phyloP scores from a whole-genome alignment of 2,113 vertebrate species.

The Notothenia rossii region DNA sequence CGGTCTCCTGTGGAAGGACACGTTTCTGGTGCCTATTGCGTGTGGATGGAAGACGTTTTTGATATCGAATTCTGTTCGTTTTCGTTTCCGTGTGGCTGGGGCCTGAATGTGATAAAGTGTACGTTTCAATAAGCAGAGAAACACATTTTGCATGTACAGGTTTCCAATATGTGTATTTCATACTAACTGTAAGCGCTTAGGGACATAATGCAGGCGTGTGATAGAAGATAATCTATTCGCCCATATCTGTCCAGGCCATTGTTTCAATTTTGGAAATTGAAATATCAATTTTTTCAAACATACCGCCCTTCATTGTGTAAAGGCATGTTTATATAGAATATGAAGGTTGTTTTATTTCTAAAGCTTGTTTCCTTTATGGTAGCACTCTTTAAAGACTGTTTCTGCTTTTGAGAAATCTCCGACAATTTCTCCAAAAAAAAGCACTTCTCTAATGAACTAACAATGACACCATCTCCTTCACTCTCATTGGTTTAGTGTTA shows the following conservation, averaged over 20 bases:
- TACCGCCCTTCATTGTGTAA: no score
- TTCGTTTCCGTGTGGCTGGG: no score
- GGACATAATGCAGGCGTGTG: not conserved
- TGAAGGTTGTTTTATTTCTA: no score
- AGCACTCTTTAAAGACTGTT: not conserved
- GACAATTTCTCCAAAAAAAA: constrained; percentile 3
- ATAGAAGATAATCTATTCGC: not conserved
- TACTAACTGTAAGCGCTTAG: not conserved
- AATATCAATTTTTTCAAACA: not conserved
- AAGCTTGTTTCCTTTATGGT: not conserved
- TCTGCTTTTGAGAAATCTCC: not conserved
- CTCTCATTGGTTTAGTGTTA: constrained; percentile 5
- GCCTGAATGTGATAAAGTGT: not conserved
- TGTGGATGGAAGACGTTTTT: no score
- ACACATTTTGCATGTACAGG: not conserved
- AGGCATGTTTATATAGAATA: no score
- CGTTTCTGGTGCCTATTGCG: no score
- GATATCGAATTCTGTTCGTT: no score
- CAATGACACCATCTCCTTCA: constrained; percentile 47
- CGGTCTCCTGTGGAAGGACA: no score
- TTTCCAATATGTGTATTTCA: not conserved
- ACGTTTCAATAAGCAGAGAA: constrained; percentile 1
- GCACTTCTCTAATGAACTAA: constrained; percentile 5
- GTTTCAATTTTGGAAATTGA: not conserved
- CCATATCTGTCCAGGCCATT: no score